Evolutionary conservation across 2,113 vertebrate species (phyloP), one percentile per base, ranked within the genome.

Genomic region (Sander vitreus): DNA sequence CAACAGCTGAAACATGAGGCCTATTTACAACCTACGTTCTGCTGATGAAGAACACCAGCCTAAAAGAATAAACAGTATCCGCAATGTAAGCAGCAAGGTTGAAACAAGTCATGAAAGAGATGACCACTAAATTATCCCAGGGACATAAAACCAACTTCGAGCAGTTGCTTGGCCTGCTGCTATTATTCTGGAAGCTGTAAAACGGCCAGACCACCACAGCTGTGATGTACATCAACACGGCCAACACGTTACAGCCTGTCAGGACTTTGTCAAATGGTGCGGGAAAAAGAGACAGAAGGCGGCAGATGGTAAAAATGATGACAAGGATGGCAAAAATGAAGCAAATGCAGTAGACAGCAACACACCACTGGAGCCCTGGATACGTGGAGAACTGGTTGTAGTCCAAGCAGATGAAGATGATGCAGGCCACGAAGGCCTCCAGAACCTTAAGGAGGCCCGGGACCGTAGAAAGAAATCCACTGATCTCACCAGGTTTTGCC

Each of bases 371-470:
- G 57, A 96, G 87, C 1, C 94, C 95, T 0, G 93, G 13, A 0
- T 2, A 23, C 0, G 0, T 0, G 0, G 0, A 3, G 80, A 83
- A 1, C 0, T 0, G 0, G 0, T 0, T 0, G 0, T 2, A 3
- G 59, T 93, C 65, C 82, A 97, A 76, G 84, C 93, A 96, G 77
- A 89, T 93, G 91, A 98, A 97, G 93, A 97, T 97, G 69, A 97
- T 95, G 59, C 96, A 97, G 21, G 97, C 96, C 76, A 97, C 92
- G 0, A 96, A 97, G 67, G 95, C 94, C 83, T 98, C 97, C 1
- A 97, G 95, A 10, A 98, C 96, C 80, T 97, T 98, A 58, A 98
- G 94, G 54, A 97, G 94, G 4, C 96, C 97, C 0, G 97, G 96
- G n/a, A 97, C 68, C 0, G 97, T 96, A 81, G 95, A 94, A 47